Conservation (phyloP, 2,888 invertebrate genomes). For the Pristionchus entomophagus region DNA sequence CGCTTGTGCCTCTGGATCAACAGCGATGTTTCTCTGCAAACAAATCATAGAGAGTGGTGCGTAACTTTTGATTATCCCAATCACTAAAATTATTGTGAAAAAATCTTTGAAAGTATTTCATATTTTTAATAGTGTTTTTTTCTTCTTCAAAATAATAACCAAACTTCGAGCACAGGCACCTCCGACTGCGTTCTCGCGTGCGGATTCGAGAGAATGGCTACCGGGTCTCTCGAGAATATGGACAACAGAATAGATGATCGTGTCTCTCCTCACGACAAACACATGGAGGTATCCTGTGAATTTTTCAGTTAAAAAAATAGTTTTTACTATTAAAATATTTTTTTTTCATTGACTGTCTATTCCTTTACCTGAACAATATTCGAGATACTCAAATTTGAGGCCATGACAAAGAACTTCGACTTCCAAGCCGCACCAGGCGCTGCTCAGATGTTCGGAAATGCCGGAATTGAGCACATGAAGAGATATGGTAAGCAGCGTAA, state of each 20-base stretch:
- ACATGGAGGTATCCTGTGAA: constrained; percentile 75
- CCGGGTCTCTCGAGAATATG: constrained; percentile 76
- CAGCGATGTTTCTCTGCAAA: constrained; percentile 90
- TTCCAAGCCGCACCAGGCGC: constrained; percentile 90
- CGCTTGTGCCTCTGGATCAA: constrained; percentile 96
- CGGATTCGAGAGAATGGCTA: constrained; percentile 98
- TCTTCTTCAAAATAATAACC: no score
- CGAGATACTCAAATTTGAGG: constrained; percentile 76
- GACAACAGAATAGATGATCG: constrained; percentile 81
- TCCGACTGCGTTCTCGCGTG: constrained; percentile 92
- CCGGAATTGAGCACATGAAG: constrained; percentile 94
- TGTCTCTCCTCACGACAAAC: constrained; percentile 83
- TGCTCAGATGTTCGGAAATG: constrained; percentile 96
- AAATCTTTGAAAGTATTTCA: no score
- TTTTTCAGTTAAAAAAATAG: no score
- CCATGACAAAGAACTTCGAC: constrained; percentile 88
- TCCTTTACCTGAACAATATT: no score
- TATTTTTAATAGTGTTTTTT: no score
- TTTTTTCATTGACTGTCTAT: no score
- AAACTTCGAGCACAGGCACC: no score
- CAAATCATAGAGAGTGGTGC: constrained; percentile 89
- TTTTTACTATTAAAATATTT: no score
- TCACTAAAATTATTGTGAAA: no score
- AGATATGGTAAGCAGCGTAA: constrained; percentile 83
- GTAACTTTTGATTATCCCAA: not conserved